These are phyloP conservation scores for Macroteleia sp. DNA, from an alignment of 2,888 invertebrate species.

Conservation along the genomic window DNA sequence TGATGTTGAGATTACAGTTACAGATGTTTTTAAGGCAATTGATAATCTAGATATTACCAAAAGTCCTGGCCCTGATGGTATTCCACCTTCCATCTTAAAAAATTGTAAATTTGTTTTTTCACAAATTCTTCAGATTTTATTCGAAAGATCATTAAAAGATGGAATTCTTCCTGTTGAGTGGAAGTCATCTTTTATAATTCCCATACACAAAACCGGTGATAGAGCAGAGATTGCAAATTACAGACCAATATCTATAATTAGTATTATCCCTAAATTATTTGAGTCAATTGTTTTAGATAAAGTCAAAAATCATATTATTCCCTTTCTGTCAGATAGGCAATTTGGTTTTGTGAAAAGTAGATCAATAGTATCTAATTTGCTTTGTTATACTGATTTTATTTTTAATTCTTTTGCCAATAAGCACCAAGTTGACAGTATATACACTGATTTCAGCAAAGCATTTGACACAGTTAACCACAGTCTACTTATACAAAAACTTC, in stretches of 20 bases:
- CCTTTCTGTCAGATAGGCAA: no score
- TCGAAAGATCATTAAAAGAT: neutral
- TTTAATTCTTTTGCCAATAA: no score
- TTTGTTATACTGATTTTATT: no score
- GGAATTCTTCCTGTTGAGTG: neutral
- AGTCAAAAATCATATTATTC: no score
- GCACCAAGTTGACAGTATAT: no score
- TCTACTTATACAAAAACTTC: no score
- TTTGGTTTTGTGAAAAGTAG: no score
- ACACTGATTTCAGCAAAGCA: no score
- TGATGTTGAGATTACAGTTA: neutral
- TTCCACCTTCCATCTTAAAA: neutral
- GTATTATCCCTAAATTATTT: neutral
- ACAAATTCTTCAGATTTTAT: neutral
- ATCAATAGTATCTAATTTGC: neutral
- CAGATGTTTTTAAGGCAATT: neutral
- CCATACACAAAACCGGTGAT: neutral
- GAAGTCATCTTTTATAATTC: neutral
- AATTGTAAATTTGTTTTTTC: neutral
- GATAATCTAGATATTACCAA: neutral
- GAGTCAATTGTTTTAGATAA: neutral
- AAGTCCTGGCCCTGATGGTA: slow-evolving; percentile 3
- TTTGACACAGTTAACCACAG: no score
- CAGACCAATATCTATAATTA: neutral
- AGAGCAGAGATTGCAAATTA: neutral